Evolutionary conservation across 2,888 invertebrate species (phyloP).

Genomic region (Drosophila leonis): DNA sequence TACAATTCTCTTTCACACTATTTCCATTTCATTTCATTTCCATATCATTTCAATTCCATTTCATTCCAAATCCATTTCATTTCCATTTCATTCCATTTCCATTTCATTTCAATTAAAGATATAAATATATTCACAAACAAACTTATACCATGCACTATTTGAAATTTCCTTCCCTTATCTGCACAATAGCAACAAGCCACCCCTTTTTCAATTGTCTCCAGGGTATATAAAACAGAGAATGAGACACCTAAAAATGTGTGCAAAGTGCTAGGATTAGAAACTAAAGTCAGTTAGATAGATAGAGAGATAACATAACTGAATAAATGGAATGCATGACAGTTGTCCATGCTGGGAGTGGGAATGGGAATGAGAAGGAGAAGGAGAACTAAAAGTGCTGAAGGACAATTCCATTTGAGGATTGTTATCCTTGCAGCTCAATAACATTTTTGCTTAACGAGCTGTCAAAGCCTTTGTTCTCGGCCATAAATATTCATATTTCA

Average conservation of each 20-base stretch:
- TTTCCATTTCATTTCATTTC: not conserved
- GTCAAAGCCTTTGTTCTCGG: not conserved
- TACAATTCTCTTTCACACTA: not conserved
- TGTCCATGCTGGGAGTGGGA: not conserved
- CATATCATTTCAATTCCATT: not conserved
- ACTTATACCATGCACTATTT: too few relatives aligned
- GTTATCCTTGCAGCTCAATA: not conserved
- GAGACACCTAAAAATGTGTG: not conserved
- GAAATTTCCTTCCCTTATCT: too few relatives aligned
- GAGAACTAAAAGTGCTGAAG: not conserved
- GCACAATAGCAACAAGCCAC: too few relatives aligned
- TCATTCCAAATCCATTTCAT: not conserved
- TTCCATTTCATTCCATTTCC: too few relatives aligned
- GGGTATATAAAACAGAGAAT: not conserved
- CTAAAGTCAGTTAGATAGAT: not conserved
- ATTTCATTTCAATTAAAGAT: too few relatives aligned
- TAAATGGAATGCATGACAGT: not conserved
- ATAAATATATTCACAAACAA: too few relatives aligned
- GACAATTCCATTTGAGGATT: not conserved
- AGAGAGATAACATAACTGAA: not conserved
- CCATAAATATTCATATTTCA: slow-evolving; percentile 21
- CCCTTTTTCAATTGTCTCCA: not conserved
- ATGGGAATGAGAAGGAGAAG: not conserved
- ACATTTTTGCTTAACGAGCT: not conserved
- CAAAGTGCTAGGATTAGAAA: not conserved